Evolutionary conservation across 2,797 vertebrate species (phyloP), one percentile per base, ranked within the genome.

Genomic region (Trematocara caparti): DNA sequence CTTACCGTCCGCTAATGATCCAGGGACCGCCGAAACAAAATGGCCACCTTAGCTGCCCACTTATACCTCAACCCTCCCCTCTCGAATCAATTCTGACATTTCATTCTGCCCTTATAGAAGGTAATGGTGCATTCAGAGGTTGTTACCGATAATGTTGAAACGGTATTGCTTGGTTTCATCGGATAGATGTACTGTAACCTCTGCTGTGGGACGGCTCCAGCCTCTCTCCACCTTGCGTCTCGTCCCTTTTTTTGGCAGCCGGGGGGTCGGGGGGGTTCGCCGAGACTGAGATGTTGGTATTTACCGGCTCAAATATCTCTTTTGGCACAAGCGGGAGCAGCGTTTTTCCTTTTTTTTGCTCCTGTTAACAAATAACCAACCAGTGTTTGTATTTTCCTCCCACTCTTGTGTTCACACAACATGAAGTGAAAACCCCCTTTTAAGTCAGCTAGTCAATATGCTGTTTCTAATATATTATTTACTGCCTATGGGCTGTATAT

Each of bases 51-150:
- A 48, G 92, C 92, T 88, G 89, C 90, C 92, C 89, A 83, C 89
- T 89, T 91, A 78, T 81, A 84, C 62, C 90, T 92, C 91, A 89
- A 82, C 90, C 92, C 89, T 90, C 89, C 90, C 89, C 85, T 81
- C 86, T 82, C 36, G 87, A 93, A 94, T 95, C 94, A 94, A 93
- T 94, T 90, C 92, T 94, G 94, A 94, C 94, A 94, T 94, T 94
- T 95, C 92, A 94, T 95, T 91, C 91, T 91, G 92, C 88, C 92
- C 94, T 93, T 92, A 94, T 88, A 90, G 93, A 91, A 94, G 92
- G 92, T 94, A 94, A 94, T 91, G 92, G 94, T 92, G 93, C 94
- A 89, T 94, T 94, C 91, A 92, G 87, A 91, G 94, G 92, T 91
- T 92, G 92, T 95, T 94, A 94, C 93, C 90, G 90, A 91, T 92